Conservation (phyloP, 2,113 vertebrate genomes). For the Burhinus oedicnemus region DNA sequence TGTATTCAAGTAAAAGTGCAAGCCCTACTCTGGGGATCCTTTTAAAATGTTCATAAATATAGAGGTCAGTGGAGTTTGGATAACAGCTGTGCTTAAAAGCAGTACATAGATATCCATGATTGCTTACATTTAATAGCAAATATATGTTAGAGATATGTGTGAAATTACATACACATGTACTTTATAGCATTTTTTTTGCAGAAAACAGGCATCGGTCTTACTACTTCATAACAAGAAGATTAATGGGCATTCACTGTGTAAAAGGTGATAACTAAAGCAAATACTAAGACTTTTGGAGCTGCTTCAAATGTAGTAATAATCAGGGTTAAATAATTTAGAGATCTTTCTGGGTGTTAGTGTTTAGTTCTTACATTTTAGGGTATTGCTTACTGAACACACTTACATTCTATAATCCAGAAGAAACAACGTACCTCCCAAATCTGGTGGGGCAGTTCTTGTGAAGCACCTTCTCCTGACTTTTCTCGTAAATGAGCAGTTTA, state of each 20-base stretch:
- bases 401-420: not conserved
- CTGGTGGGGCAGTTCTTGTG: not conserved
- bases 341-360: not conserved
- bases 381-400: not conserved
- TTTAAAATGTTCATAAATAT: not conserved
- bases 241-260: not conserved
- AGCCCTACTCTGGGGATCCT: not conserved
- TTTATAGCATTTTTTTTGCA: not conserved
- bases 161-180: not conserved
- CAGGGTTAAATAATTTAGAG: not conserved
- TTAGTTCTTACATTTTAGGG: not conserved
- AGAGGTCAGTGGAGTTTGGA: not conserved
- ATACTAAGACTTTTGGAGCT: not conserved
- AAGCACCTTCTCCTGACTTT: not conserved
- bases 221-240: not conserved
- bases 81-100: not conserved
- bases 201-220: not conserved
- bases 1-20: not conserved
- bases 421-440: not conserved
- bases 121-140: not conserved
- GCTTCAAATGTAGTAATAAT: not conserved
- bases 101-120: not conserved
- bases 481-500: not conserved
- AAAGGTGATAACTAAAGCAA: not conserved
- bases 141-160: not conserved